Percentiles rank a stretch among this genome's conserved stretches.
These are phyloP conservation scores for Moxostoma hubbsi DNA, from an alignment of 2,797 vertebrate genomes.

Conservation along the genomic window DNA sequence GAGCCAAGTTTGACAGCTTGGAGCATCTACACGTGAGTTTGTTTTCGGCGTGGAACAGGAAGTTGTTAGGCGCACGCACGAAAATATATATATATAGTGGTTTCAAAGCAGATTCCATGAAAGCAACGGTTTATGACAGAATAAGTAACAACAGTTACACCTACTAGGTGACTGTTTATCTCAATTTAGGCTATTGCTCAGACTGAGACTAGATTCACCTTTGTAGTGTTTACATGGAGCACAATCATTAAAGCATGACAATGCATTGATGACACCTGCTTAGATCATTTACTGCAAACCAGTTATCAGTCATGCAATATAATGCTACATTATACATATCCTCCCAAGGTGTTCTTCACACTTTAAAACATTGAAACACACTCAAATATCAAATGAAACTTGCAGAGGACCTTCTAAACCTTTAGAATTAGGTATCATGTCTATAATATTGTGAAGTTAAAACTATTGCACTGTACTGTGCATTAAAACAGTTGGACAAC, in stretches of 20 bases:
- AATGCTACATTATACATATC: neutral
- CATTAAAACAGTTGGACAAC: neutral
- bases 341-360: too few species aligned
- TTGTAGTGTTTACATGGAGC: neutral
- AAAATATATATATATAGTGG: neutral
- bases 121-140: constrained; percentile 7
- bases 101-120: neutral
- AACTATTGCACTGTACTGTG: neutral
- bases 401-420: neutral
- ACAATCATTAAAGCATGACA: constrained; percentile 18
- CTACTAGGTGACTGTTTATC: neutral
- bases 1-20: constrained; percentile 15
- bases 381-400: neutral
- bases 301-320: neutral
- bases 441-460: neutral
- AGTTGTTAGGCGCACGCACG: constrained; percentile 55
- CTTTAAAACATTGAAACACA: neutral
- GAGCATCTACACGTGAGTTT: constrained; percentile 77
- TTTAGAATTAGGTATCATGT: too few species aligned
- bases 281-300: neutral
- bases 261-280: constrained; percentile 12
- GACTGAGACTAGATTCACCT: neutral
- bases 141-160: neutral
- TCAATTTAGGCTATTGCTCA: constrained; percentile 18
- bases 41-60: constrained; percentile 76